A percentile compares a stretch with the other conserved stretches of the same genome.
phyloP scores from a whole-genome alignment of 2,113 vertebrate genomes.

The Arothron firmamentum region DNA sequence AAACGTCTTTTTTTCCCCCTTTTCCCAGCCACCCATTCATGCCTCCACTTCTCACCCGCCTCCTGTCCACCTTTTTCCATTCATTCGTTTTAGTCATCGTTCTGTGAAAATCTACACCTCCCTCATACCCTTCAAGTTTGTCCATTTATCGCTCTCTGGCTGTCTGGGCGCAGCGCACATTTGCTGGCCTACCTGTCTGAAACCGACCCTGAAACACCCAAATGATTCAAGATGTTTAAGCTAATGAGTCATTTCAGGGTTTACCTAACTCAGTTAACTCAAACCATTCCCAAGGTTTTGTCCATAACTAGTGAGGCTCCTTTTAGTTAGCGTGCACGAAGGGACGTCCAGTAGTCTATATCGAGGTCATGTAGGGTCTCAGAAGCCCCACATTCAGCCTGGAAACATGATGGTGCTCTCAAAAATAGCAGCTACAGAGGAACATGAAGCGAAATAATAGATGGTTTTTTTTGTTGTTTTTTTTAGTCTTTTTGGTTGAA shows the following conservation, averaged over 20 bases:
- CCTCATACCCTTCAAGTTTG: conserved; percentile 48
- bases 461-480: not conserved
- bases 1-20: conserved; percentile 23
- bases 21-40: conserved; percentile 46
- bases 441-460: conserved; percentile 30
- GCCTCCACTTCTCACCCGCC: conserved; percentile 45
- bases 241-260: no score
- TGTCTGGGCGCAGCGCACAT: conserved; percentile 17
- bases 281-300: no score
- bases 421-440: conserved; percentile 21
- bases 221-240: not conserved
- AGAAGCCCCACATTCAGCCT: conserved; percentile 1
- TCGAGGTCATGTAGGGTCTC: conserved; percentile 10
- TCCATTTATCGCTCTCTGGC: conserved; percentile 33
- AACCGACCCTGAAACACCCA: not conserved
- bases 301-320: no score
- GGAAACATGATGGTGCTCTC: conserved; percentile 17
- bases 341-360: conserved; percentile 1
- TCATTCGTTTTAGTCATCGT: conserved; percentile 54
- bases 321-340: no score
- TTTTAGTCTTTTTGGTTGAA: conserved; percentile 3
- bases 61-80: conserved; percentile 42
- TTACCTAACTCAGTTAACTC: no score
- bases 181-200: conserved; percentile 28
- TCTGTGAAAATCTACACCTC: conserved; percentile 61